Conservation (phyloP, 2,113 vertebrate species). For the Hemiprocne comata region DNA sequence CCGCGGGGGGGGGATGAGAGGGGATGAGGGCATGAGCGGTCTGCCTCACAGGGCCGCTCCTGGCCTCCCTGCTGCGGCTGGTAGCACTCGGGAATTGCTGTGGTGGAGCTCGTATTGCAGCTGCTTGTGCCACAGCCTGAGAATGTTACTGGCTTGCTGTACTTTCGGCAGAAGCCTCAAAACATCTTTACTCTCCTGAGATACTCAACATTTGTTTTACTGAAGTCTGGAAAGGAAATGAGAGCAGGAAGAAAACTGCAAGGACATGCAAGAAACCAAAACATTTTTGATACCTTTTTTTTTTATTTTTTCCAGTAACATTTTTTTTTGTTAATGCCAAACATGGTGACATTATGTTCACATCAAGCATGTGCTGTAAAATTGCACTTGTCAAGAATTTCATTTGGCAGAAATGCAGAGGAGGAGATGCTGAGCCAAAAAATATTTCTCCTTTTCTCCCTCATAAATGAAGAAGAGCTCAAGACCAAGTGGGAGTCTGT, state of each 20-base stretch:
- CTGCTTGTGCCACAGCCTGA: background rate
- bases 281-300: conserved; percentile 53
- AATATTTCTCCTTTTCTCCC: conserved; percentile 51
- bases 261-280: conserved; percentile 51
- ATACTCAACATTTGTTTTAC: background rate
- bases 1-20: too few species aligned
- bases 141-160: background rate
- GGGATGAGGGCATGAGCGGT: too few species aligned
- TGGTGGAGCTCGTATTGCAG: rapidly evolving
- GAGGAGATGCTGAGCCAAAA: conserved; percentile 61
- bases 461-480: conserved; percentile 40
- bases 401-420: conserved; percentile 59
- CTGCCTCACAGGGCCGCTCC: rapidly evolving
- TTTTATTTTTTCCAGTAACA: background rate
- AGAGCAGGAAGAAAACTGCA: conserved; percentile 27
- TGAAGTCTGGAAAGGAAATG: background rate
- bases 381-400: conserved; percentile 71
- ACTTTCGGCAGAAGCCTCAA: background rate
- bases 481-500: conserved; percentile 33
- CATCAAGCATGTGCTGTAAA: conserved; percentile 61
- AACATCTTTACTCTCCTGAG: background rate
- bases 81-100: background rate
- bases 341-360: conserved; percentile 66
- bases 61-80: background rate
- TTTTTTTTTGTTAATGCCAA: conserved; percentile 43